A percentile compares a stretch with the other conserved stretches of the same genome.
These are phyloP conservation scores for Pica pica DNA, from an alignment of 2,113 vertebrate species.

Conservation along the genomic window DNA sequence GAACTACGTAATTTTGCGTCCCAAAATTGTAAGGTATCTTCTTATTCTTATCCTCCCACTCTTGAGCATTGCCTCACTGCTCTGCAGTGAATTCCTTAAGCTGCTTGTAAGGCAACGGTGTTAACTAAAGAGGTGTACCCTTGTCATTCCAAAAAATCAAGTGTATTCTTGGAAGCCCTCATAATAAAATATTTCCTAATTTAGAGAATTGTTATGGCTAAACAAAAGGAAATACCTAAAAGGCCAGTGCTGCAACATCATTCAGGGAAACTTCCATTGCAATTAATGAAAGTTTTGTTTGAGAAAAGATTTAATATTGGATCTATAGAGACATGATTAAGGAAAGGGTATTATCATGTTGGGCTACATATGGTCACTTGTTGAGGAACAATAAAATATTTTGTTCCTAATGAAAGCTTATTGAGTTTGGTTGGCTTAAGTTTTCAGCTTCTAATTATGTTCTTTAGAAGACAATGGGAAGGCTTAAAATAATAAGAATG, in stretches of 20 bases:
- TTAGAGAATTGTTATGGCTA: not conserved
- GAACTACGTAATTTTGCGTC: not conserved
- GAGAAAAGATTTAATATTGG: not conserved
- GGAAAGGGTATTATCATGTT: not conserved
- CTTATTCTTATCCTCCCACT: not conserved
- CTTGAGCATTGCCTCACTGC: not conserved
- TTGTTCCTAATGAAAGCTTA: conserved; percentile 51
- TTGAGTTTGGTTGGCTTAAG: conserved; percentile 58
- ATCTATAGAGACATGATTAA: not conserved
- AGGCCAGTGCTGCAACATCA: not conserved
- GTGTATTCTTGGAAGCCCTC: not conserved
- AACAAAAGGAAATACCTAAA: not conserved
- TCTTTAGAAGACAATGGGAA: conserved; percentile 73
- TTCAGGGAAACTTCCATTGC: not conserved
- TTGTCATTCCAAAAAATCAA: not conserved
- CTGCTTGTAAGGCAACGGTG: not conserved
- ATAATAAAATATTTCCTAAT: not conserved
- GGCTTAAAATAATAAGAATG: conserved; percentile 72
- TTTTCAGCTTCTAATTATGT: conserved; percentile 71
- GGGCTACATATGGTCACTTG: conserved; percentile 38
- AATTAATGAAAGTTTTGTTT: not conserved
- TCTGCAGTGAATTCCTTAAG: not conserved
- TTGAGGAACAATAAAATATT: conserved; percentile 56
- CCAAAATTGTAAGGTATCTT: not conserved
- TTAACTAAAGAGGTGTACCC: not conserved